Evolutionary conservation across 1,140 invertebrate genomes (phyloP), one percentile per base, ranked within the genome.

Genomic region (Achatina immaculata): DNA sequence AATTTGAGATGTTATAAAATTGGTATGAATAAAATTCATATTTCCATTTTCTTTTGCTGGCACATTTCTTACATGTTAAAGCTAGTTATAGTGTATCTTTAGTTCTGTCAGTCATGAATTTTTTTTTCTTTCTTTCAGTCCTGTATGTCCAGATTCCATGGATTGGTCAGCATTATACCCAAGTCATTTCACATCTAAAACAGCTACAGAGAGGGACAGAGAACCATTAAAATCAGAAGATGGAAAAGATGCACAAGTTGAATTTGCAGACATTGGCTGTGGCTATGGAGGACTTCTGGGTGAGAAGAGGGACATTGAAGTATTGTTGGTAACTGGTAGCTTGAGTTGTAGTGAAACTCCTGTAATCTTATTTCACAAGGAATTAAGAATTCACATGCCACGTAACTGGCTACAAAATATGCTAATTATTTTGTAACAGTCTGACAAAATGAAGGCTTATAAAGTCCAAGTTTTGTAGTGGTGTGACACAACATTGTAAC

Each of bases 231-330:
- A 28, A 58, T 43, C 65, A 40, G 19, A 21, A 45, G 24, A 48
- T n/a, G n/a, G 7, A 16, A 55, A 38, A 1, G 34, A 80, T 31
- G 73, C 92, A 74, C 87, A 92, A 88, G 96, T 99, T 0, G 95
- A 99, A 91, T 99, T 99, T 94, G 95, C 95, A 21, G 99, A 99
- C 92, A 94, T 99, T 88, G 99, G 99, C 0, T 99, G 99, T 93
- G 98, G 99, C 24, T 99, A 99, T 93, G 99, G 99, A 51, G 99
- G 99, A 38, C 92, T 99, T 48, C 92, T 99, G 78, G 95, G 96
- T 96, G 94, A 88, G 82, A 78, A 85, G 79, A 45, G 71, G 36
- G n/a, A n/a, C n/a, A n/a, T n/a, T n/a, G n/a, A n/a, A n/a, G n/a
- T n/a, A n/a, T n/a, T n/a, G n/a, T n/a, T n/a, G n/a, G n/a, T n/a